Evolutionary conservation across 2,797 vertebrate species (phyloP).

Genomic region (Pseudomugil tenellus): DNA sequence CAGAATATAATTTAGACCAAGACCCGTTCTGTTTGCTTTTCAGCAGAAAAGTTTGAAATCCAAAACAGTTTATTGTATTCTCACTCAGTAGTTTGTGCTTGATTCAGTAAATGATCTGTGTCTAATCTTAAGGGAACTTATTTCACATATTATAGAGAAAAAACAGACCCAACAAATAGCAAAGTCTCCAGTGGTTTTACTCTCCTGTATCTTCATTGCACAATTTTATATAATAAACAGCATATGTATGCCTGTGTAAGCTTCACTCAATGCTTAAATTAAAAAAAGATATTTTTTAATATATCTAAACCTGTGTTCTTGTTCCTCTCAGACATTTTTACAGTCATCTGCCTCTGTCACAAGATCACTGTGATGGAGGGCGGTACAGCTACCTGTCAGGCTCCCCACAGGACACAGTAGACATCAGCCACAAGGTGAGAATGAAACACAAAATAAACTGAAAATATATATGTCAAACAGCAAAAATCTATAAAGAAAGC

Average conservation of each 20-base stretch:
- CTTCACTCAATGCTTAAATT: background rate
- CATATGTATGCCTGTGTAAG: background rate
- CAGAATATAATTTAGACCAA: too few species aligned
- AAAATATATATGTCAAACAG: background rate
- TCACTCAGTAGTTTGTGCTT: background rate
- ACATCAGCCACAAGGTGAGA: slow-evolving; percentile 74
- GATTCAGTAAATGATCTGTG: background rate
- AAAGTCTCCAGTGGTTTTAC: background rate
- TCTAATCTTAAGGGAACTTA: background rate
- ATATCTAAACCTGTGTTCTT: slow-evolving; percentile 7
- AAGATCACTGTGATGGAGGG: slow-evolving; percentile 76
- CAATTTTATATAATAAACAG: too few species aligned
- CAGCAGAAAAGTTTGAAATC: background rate
- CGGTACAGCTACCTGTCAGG: slow-evolving; percentile 79
- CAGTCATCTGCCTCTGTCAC: slow-evolving; percentile 78
- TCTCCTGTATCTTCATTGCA: background rate
- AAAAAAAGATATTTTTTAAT: background rate
- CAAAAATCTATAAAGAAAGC: background rate
- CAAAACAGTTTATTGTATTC: background rate
- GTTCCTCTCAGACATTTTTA: slow-evolving; percentile 73
- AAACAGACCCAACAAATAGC: background rate
- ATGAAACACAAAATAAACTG: background rate
- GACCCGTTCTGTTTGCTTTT: too few species aligned
- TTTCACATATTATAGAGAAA: background rate
- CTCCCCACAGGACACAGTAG: slow-evolving; percentile 77